phyloP scores from a whole-genome alignment of 2,888 invertebrate genomes.

The Hoplodrina ambigua region DNA sequence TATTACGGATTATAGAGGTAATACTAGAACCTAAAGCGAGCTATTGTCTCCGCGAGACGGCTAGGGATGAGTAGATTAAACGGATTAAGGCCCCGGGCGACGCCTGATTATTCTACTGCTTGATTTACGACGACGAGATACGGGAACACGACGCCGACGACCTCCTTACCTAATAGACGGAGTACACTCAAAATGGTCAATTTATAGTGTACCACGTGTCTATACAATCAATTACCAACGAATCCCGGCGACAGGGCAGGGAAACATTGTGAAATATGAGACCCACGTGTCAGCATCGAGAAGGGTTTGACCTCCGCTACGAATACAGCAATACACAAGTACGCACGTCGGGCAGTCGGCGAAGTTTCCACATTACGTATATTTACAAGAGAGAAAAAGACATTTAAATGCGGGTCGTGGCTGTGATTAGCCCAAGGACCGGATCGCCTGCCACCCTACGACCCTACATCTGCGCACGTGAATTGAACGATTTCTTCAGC shows the following conservation, averaged over 20 bases:
- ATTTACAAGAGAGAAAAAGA: constrained; percentile 80
- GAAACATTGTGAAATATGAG: constrained; percentile 84
- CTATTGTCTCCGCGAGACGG: constrained; percentile 85
- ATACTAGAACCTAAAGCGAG: constrained; percentile 74
- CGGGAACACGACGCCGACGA: constrained; percentile 75
- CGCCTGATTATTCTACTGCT: constrained; percentile 86
- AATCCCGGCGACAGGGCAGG: constrained; percentile 60
- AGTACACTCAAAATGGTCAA: constrained; percentile 80
- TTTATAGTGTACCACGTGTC: constrained; percentile 82
- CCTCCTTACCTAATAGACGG: constrained; percentile 81
- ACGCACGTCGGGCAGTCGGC: constrained; percentile 67
- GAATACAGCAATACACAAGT: constrained; percentile 63
- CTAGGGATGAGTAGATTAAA: constrained; percentile 85
- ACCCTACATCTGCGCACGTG: constrained; percentile 75
- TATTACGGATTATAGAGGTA: constrained; percentile 68
- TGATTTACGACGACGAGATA: constrained; percentile 89
- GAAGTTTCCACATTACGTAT: constrained; percentile 74
- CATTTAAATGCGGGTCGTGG: constrained; percentile 87
- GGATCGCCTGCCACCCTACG: constrained; percentile 74
- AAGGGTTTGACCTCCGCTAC: constrained; percentile 69
- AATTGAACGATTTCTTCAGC: constrained; percentile 73
- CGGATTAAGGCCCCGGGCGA: constrained; percentile 83
- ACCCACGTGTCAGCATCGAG: constrained; percentile 80
- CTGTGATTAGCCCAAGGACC: constrained; percentile 84
- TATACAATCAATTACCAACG: constrained; percentile 81